These are phyloP conservation scores for Trypoxylus dichotomus DNA, from an alignment of 1,140 invertebrate species.

Conservation along the genomic window DNA sequence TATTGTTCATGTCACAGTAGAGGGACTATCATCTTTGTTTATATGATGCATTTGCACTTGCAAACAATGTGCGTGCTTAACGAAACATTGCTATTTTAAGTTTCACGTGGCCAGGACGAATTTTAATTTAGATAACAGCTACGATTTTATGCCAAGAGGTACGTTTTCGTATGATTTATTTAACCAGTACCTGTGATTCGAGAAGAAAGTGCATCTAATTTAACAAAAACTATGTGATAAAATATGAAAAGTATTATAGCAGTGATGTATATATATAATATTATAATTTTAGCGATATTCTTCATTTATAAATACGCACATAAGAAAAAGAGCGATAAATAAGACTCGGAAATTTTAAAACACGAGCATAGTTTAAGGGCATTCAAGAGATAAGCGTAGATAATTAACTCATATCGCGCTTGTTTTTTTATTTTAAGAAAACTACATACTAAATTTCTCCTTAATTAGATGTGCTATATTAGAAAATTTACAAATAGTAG, in stretches of 20 bases:
- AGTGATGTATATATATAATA: neutral
- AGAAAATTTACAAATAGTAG: neutral
- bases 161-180: neutral
- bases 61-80: neutral
- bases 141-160: neutral
- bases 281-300: neutral
- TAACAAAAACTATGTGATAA: neutral
- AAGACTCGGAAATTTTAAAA: conserved; percentile 1
- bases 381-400: neutral
- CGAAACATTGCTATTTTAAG: neutral
- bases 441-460: neutral
- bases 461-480: neutral
- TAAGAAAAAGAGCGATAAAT: neutral
- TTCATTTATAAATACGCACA: neutral
- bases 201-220: neutral
- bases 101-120: neutral
- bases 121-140: neutral
- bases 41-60: neutral
- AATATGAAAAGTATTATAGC: neutral
- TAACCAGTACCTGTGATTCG: neutral
- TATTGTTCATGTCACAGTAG: neutral
- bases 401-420: neutral
- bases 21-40: neutral
- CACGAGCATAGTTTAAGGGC: conserved; percentile 13
- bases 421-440: neutral